Conservation (phyloP, 1,140 invertebrate species). For the Heliconius melpomene region DNA sequence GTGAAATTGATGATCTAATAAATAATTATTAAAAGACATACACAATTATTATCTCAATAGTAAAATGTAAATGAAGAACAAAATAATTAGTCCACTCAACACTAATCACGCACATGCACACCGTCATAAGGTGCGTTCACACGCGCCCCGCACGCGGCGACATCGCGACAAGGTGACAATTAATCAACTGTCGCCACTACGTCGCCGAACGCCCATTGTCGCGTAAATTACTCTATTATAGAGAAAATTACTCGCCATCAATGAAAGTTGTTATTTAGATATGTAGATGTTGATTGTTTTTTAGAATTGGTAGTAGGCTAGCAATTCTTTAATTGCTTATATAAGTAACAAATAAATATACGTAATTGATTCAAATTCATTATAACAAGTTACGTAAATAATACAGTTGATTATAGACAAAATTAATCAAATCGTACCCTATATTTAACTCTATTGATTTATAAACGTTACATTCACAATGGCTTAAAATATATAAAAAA, state of each 20-base stretch:
- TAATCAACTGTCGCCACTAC: constrained; percentile 32
- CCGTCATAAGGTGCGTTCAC: constrained; percentile 36
- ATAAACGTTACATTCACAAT: not conserved
- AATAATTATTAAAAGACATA: not conserved
- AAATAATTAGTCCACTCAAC: not conserved
- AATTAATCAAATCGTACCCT: not conserved
- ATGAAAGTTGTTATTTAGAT: not conserved
- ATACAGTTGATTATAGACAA: not conserved
- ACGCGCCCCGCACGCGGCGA: constrained; percentile 31
- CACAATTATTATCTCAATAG: not conserved
- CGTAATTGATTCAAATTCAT: not conserved
- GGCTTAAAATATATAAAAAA: constrained; percentile 4
- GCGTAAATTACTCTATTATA: constrained; percentile 30
- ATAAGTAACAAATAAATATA: not conserved
- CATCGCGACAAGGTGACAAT: constrained; percentile 40
- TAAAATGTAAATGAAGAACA: not conserved
- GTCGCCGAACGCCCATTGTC: constrained; percentile 29
- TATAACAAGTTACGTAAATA: not conserved
- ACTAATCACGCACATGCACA: not conserved
- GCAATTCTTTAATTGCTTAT: too few species aligned
- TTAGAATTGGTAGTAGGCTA: not conserved
- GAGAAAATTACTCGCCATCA: constrained; percentile 19
- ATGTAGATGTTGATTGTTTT: not conserved
- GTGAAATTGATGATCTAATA: too few species aligned
- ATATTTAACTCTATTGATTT: not conserved